Percentiles rank a stretch among this genome's conserved stretches.
phyloP scores from a whole-genome alignment of 1,140 invertebrate species.

The Drosophila eugracilis region DNA sequence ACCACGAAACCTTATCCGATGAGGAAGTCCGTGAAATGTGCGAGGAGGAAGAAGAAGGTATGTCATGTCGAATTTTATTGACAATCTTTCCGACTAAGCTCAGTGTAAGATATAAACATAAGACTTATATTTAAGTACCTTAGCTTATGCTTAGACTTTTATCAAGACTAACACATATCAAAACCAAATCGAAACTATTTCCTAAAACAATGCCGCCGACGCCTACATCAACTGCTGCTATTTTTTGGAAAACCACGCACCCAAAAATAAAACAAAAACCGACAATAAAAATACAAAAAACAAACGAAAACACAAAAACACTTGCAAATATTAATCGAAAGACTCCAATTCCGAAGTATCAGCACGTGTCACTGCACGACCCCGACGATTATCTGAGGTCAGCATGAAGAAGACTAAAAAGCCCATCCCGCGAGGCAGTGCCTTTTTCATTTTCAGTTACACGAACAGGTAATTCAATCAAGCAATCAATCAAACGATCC shows the following conservation, averaged over 20 bases:
- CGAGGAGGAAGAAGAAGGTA: constrained; percentile 82
- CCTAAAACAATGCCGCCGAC: constrained; percentile 61
- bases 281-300: constrained; percentile 44
- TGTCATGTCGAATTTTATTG: constrained; percentile 5
- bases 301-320: constrained; percentile 21
- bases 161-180: constrained; percentile 49
- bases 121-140: constrained; percentile 24
- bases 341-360: constrained; percentile 81
- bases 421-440: constrained; percentile 96
- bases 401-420: constrained; percentile 94
- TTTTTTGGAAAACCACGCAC: constrained; percentile 31
- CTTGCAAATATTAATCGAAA: constrained; percentile 73
- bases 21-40: constrained; percentile 88
- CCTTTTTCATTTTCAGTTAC: constrained; percentile 98
- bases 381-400: constrained; percentile 95
- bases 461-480: constrained; percentile 92
- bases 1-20: constrained; percentile 90
- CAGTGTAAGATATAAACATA: constrained; percentile 31
- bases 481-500: constrained; percentile 85
- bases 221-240: constrained; percentile 43
- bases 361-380: constrained; percentile 88
- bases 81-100: constrained; percentile 17
- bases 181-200: constrained; percentile 58
- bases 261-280: constrained; percentile 25
- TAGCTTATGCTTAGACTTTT: constrained; percentile 55